Conservation (phyloP, 2,113 vertebrate species). For the Macaca nemestrina region DNA sequence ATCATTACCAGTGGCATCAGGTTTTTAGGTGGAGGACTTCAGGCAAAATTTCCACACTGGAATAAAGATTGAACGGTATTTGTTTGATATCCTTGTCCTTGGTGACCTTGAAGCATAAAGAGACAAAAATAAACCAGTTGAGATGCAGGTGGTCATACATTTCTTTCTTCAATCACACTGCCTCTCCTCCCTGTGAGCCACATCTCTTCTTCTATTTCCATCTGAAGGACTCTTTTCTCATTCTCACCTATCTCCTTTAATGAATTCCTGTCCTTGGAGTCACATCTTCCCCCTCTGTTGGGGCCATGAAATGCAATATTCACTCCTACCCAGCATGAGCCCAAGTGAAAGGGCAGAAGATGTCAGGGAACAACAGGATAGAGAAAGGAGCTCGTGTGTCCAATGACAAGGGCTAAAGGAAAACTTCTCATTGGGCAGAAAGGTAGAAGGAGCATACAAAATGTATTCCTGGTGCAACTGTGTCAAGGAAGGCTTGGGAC, state of each 20-base stretch:
- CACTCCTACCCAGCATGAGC: background rate
- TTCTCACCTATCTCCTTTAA: background rate
- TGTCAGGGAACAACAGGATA: background rate
- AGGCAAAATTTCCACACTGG: background rate
- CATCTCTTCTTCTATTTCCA: background rate
- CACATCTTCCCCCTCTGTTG: background rate
- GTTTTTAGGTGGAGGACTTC: background rate
- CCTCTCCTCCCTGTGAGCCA: background rate
- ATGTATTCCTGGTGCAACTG: background rate
- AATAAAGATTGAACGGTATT: background rate
- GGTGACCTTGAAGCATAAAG: conserved; percentile 32
- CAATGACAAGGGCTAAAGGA: background rate
- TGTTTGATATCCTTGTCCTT: background rate
- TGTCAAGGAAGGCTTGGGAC: background rate
- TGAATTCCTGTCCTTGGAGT: background rate
- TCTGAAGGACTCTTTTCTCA: background rate
- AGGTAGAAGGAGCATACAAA: background rate
- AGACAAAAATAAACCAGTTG: background rate
- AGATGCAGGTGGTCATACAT: background rate
- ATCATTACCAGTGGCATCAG: background rate
- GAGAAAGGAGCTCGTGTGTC: background rate
- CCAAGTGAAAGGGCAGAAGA: background rate
- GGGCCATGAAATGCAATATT: background rate
- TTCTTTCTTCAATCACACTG: background rate
- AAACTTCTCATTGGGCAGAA: background rate